These are phyloP conservation scores for Nomada goodeniana DNA, from an alignment of 2,888 invertebrate genomes.

Conservation along the genomic window DNA sequence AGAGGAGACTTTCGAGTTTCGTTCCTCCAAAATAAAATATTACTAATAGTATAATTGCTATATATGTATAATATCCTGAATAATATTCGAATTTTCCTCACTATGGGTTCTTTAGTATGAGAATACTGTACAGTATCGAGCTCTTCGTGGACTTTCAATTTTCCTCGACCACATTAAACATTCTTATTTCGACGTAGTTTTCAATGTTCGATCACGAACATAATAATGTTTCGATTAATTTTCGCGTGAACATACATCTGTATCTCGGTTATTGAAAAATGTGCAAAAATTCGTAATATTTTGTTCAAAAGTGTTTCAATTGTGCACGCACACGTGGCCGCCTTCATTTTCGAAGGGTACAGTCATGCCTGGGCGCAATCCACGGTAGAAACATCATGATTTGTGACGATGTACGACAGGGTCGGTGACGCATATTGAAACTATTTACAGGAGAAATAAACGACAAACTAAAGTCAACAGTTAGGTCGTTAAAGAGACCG, in stretches of 20 bases:
- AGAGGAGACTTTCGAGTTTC: not conserved
- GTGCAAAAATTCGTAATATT: conserved; percentile 2
- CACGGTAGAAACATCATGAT: conserved; percentile 2
- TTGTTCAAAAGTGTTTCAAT: not conserved
- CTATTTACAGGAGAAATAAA: conserved; percentile 51
- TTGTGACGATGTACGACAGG: conserved; percentile 9
- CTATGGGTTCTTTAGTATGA: conserved; percentile 14
- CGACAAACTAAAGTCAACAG: conserved; percentile 40
- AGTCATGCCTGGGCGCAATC: conserved; percentile 1
- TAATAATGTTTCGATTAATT: not conserved
- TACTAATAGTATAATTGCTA: conserved; percentile 5
- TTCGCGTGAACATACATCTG: not conserved
- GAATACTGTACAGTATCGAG: conserved; percentile 45
- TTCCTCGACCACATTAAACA: not conserved
- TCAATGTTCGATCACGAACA: not conserved
- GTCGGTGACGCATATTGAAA: conserved; percentile 35
- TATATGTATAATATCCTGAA: conserved; percentile 7
- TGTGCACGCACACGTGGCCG: not conserved
- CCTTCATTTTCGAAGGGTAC: not conserved
- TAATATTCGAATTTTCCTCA: conserved; percentile 19
- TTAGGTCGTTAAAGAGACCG: conserved; percentile 40
- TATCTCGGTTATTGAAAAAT: not conserved
- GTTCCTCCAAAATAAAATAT: conserved; percentile 6
- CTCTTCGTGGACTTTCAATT: not conserved
- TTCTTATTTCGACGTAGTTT: not conserved